Conservation (phyloP, 1,140 invertebrate genomes). For the Drosophila ironensis region DNA sequence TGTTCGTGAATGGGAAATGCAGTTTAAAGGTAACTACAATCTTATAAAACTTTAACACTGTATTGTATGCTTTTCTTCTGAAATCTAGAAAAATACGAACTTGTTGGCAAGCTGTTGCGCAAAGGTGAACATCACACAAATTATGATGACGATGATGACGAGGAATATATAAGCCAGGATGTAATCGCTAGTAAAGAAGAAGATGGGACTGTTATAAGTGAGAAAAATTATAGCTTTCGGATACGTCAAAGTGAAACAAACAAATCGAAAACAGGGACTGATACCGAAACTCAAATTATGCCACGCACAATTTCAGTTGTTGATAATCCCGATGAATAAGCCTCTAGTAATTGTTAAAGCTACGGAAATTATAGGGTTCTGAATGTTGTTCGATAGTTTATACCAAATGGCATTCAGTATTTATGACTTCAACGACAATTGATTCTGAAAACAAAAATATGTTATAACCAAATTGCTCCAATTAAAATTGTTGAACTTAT, state of each 20-base stretch:
- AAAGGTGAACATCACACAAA: slow-evolving; percentile 95
- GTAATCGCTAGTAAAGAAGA: neutral
- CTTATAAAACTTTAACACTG: too few relatives aligned
- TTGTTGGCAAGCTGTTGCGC: slow-evolving; percentile 94
- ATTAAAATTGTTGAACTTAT: neutral
- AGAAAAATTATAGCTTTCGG: neutral
- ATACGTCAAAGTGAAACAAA: slow-evolving; percentile 6
- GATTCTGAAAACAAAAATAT: neutral
- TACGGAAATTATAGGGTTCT: neutral
- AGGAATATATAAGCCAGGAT: slow-evolving; percentile 68
- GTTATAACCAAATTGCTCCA: neutral
- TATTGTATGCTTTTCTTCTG: neutral
- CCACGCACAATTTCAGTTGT: neutral
- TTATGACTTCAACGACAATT: slow-evolving; percentile 3
- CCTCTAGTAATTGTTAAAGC: slow-evolving; percentile 35
- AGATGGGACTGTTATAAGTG: neutral
- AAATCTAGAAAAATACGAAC: slow-evolving; percentile 91
- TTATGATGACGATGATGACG: slow-evolving; percentile 92
- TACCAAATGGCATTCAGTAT: slow-evolving; percentile 18
- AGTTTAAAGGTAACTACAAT: slow-evolving; percentile 88
- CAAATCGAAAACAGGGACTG: slow-evolving; percentile 6
- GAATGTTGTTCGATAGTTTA: slow-evolving; percentile 7
- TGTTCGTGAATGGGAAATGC: slow-evolving; percentile 97
- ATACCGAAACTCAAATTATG: neutral
- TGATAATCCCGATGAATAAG: neutral